Evolutionary conservation across 2,113 vertebrate genomes (phyloP).

Genomic region (Channa maculata): DNA sequence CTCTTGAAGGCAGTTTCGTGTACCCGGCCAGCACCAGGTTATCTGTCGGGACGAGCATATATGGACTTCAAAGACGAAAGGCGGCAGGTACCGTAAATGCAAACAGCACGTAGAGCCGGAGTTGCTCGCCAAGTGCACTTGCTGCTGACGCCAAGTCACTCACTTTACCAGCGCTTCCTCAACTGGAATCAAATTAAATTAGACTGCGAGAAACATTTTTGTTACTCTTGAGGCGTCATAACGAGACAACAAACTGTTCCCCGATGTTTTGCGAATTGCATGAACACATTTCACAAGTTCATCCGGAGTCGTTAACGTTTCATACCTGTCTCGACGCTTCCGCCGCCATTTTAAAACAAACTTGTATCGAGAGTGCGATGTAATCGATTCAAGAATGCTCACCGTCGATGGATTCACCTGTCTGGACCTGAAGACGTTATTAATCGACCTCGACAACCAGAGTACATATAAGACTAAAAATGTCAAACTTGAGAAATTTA

Average conservation of each 20-base stretch:
- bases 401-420: constrained; percentile 80
- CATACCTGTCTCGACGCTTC: constrained; percentile 77
- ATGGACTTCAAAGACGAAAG: background rate
- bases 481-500: no score
- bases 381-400: constrained; percentile 72
- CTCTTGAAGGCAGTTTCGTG: constrained; percentile 50
- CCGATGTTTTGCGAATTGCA: rapidly evolving
- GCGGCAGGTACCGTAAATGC: background rate
- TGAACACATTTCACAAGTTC: constrained; percentile 30
- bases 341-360: constrained; percentile 86
- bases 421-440: constrained; percentile 62
- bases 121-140: constrained; percentile 45
- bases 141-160: constrained; percentile 36
- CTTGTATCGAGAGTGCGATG: constrained; percentile 61
- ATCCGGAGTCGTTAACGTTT: constrained; percentile 29
- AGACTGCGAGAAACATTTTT: background rate
- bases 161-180: constrained; percentile 58
- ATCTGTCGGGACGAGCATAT: background rate
- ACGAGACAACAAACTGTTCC: background rate
- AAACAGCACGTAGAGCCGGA: background rate
- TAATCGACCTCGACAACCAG: constrained; percentile 58
- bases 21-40: constrained; percentile 19
- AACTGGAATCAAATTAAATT: constrained; percentile 5
- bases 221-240: background rate
- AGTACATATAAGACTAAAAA: no score